Evolutionary conservation across 2,888 invertebrate species (phyloP), one percentile per base, ranked within the genome.

Genomic region (Pyrrhia umbra): DNA sequence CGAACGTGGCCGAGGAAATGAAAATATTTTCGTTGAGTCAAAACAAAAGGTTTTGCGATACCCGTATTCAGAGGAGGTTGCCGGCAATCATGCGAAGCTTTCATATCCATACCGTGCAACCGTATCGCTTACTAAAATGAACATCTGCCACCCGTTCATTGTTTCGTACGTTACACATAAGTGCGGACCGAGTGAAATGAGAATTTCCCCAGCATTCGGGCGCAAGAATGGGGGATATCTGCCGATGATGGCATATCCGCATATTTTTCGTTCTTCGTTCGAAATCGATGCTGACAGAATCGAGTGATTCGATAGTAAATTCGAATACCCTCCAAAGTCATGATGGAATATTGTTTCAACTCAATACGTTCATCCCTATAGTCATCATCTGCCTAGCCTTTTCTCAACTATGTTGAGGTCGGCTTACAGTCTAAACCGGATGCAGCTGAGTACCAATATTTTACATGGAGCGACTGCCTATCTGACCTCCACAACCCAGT

Each of bases 101-200:
- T 69, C 75, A 75, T 80, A 86, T 87, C 81, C 76, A 79, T 65
- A 65, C 68, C 50, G 59, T 42, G 61, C 80, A 80, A 77, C 80
- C 77, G 83, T 86, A 88, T 88, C 89, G 90, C 86, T 89, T 89
- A 89, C 87, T 82, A 80, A 84, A 89, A 88, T 86, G 90, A 90
- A 88, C 88, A 90, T 83, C 87, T 88, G 87, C 79, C 86, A 82
- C 79, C 66, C 83, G 79, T 83, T 87, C 87, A 88, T 90, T 91
- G 88, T 90, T 88, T 87, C 80, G 81, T 81, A 75, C 77, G 81
- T 77, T 80, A 78, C 78, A 78, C 79, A 80, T 86, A 86, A 87
- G 83, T 83, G 83, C 75, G 81, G 80, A 68, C 75, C 65, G 63
- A 75, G 75, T 75, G 78, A 80, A 85, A 82, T 85, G 84, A 81